Percentiles rank a stretch among this genome's conserved stretches.
Conservation (phyloP, 2,113 vertebrate species). For the Pachyramphus minor region DNA sequence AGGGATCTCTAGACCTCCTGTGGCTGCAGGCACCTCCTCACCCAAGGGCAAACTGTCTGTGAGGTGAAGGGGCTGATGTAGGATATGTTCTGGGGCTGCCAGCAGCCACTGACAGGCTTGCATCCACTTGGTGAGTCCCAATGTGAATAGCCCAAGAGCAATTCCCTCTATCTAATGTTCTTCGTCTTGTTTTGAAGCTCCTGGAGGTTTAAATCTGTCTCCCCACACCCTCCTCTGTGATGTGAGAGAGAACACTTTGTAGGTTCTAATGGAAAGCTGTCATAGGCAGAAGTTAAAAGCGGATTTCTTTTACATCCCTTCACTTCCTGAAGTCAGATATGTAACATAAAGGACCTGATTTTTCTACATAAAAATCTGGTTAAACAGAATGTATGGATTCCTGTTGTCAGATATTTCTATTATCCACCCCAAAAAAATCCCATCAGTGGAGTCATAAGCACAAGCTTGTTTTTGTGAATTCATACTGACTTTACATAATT, state of each 20-base stretch:
- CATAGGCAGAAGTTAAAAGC: conserved; percentile 1
- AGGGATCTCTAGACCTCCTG: neutral
- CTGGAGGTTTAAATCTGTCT: neutral
- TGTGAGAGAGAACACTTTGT: neutral
- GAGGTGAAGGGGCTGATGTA: neutral
- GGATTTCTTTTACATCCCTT: conserved; percentile 6
- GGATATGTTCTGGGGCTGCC: neutral
- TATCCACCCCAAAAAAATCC: neutral
- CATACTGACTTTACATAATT: conserved; percentile 54
- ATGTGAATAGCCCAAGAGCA: neutral
- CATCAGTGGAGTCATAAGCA: conserved; percentile 7
- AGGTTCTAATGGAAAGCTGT: neutral
- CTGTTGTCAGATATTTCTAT: conserved; percentile 24
- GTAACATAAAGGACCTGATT: neutral
- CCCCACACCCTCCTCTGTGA: neutral
- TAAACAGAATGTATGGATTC: conserved; percentile 11
- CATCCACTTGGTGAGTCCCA: neutral
- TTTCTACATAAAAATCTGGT: neutral
- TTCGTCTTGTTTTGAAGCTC: neutral
- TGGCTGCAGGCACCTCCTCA: neutral
- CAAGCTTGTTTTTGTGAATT: conserved; percentile 19
- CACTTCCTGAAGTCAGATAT: neutral
- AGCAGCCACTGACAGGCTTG: neutral
- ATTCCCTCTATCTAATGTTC: neutral
- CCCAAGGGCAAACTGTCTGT: neutral